phyloP scores from a whole-genome alignment of 2,797 vertebrate genomes.

The Lophura swinhoii region DNA sequence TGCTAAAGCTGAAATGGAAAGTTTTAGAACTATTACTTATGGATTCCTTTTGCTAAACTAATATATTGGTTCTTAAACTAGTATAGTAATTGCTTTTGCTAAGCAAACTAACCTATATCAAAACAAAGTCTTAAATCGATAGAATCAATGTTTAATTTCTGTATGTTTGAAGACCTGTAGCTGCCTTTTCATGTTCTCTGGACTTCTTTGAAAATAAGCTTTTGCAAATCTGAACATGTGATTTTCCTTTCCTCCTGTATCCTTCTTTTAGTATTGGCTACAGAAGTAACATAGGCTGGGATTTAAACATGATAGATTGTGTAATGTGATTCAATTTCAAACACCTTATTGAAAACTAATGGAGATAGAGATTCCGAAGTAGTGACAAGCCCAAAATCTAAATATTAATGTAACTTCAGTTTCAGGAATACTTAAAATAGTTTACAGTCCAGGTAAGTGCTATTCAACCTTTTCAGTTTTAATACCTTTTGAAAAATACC shows the following conservation, averaged over 20 bases:
- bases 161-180: neutral
- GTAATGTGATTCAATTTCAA: neutral
- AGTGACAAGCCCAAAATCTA: neutral
- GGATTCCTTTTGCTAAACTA: too few species aligned
- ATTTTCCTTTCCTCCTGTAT: neutral
- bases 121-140: neutral
- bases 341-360: neutral
- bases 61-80: too few species aligned
- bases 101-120: too few species aligned
- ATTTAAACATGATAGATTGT: neutral
- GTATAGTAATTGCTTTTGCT: too few species aligned
- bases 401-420: neutral
- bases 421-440: neutral
- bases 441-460: neutral
- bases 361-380: neutral
- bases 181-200: neutral
- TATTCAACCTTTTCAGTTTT: neutral
- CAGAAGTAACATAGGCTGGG: rapidly evolving
- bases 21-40: too few species aligned
- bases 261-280: neutral
- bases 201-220: neutral
- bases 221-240: neutral
- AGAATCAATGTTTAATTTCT: neutral
- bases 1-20: too few species aligned
- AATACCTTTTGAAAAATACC: neutral